A percentile compares a stretch with the other conserved stretches of the same genome.
These are phyloP conservation scores for Scolopax bukidnonensis DNA, from an alignment of 2,797 vertebrate species.

Conservation along the genomic window DNA sequence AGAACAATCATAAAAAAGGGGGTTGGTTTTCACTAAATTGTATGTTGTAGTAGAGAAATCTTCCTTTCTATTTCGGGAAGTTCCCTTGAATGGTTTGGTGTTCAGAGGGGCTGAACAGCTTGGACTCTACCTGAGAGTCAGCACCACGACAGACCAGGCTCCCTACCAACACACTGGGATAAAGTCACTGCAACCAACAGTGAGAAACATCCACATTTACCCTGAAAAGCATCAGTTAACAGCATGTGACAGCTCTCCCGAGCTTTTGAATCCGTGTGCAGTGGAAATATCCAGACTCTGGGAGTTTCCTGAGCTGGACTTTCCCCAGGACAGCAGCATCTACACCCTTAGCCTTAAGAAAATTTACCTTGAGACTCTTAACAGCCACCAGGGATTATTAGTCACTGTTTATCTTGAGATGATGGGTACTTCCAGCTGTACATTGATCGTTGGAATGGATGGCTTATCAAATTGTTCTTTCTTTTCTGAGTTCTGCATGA, in stretches of 20 bases:
- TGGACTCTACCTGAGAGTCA: accelerated
- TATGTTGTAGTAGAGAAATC: background rate
- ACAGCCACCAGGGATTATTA: background rate
- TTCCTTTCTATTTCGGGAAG: background rate
- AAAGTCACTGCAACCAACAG: background rate
- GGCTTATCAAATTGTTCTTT: background rate
- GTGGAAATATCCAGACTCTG: background rate
- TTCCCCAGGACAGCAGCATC: background rate
- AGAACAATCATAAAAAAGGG: background rate
- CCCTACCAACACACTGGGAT: background rate
- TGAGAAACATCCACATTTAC: background rate
- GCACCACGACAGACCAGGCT: background rate
- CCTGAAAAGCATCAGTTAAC: background rate
- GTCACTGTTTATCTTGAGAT: background rate
- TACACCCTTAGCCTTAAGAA: background rate
- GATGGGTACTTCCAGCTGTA: background rate
- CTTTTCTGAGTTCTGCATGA: background rate
- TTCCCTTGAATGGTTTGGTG: background rate
- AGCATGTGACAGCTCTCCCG: background rate
- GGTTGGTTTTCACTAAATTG: background rate
- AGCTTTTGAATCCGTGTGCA: background rate
- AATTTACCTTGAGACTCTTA: background rate
- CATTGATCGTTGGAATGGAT: background rate
- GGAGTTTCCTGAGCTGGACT: background rate
- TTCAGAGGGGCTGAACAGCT: background rate